Base-by-base conservation (phyloP, 2,797 vertebrate species). In the Rachycentron canadum region DNA sequence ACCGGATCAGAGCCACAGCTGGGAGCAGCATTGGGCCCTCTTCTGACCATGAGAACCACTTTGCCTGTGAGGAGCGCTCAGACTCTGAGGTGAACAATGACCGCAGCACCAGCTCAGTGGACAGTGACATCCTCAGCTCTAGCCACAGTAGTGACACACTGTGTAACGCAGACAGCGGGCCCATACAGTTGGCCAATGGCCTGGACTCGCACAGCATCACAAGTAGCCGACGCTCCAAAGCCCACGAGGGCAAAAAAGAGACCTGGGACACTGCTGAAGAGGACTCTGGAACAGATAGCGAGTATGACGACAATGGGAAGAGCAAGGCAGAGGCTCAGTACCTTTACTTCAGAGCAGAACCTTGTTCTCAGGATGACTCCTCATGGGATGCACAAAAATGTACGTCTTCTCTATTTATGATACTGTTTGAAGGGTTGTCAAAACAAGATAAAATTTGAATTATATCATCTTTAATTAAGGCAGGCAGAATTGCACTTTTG, bases 121-220 rank as follows among this genome's bases (percentile, higher is more conserved):
- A 99, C 95, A 99, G 98, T 7, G 98, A 99, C 74, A 99, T 99
- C 89, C 96, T 99, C 75, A 99, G 98, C 95, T 99, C 98, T 76
- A 99, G 98, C 90, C 98, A 99, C 79, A 99, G 98, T 88, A 99
- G 98, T 36, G 98, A 99, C 87, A 99, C 98, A 0, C 89, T 99
- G 83, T 99, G 98, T 91, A 99, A 99, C 0, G 98, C 97, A 2
- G 98, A 99, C 91, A 97, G 90, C 23, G 93, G 96, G 16, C 95
- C 97, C 0, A 94, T 98, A 47, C 97, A 97, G 61, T 92, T 99
- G 91, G 97, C 98, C 34, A 99, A 99, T 0, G 98, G 98, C 81
- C 95, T 99, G 30, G 98, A 99, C 84, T 98, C 98, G 1, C 98
- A 99, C 87, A 98, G 98, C 86, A 99, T 99, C 94, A 99, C 98